A percentile compares a stretch with the other conserved stretches of the same genome.
phyloP scores from a whole-genome alignment of 2,113 vertebrate genomes.

The Puntigrus tetrazona region DNA sequence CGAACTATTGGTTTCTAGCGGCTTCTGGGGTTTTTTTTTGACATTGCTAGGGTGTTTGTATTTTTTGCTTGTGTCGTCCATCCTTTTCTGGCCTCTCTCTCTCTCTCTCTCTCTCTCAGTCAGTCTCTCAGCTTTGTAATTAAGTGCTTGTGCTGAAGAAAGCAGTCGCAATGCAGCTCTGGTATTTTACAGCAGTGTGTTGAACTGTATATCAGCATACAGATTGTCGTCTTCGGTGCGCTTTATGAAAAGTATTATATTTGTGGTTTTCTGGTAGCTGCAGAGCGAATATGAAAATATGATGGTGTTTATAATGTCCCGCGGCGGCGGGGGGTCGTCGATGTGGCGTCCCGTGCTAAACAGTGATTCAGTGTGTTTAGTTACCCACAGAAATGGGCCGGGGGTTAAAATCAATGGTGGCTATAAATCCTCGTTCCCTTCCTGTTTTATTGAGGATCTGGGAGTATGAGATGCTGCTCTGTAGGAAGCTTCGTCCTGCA shows the following conservation, averaged over 20 bases:
- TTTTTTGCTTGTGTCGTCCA: neutral
- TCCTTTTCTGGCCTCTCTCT: constrained; percentile 10
- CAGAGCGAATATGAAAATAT: neutral
- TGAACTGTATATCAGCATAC: neutral
- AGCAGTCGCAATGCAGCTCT: constrained; percentile 64
- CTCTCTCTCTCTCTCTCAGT: constrained; percentile 9
- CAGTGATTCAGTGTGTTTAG: constrained; percentile 35
- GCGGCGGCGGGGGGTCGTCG: neutral
- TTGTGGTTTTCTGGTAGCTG: neutral
- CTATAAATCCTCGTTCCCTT: constrained; percentile 58
- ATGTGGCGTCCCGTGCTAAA: neutral
- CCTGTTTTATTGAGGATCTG: constrained; percentile 50
- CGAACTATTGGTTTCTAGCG: neutral
- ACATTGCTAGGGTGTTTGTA: neutral
- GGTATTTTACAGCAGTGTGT: constrained; percentile 61
- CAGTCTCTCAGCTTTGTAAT: constrained; percentile 47
- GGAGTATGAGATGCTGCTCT: constrained; percentile 39
- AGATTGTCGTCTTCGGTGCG: neutral
- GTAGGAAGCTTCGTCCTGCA: constrained; percentile 47
- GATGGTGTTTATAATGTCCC: neutral
- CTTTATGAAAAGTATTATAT: neutral
- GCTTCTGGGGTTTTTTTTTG: neutral
- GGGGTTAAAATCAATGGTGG: constrained; percentile 43
- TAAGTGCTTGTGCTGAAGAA: constrained; percentile 59
- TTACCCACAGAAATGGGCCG: constrained; percentile 26